A percentile compares a stretch with the other conserved stretches of the same genome.
phyloP scores from a whole-genome alignment of 2,797 vertebrate species.

The Rhinella marina region DNA sequence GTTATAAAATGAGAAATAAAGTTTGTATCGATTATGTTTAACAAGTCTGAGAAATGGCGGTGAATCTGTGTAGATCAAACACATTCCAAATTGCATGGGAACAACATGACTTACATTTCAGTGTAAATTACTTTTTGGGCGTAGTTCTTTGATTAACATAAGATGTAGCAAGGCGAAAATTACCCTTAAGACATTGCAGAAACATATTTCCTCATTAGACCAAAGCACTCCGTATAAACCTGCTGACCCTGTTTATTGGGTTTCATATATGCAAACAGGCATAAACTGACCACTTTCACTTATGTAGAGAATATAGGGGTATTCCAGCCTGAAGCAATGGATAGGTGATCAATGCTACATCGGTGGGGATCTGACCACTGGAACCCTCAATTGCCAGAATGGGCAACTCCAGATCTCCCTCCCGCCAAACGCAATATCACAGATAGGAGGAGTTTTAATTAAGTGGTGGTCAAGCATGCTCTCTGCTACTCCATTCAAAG shows the following conservation, averaged over 20 bases:
- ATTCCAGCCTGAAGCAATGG: not conserved
- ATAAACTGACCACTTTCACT: not conserved
- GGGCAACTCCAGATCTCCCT: too few relatives aligned
- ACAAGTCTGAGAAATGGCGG: not conserved
- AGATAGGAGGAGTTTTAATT: too few relatives aligned
- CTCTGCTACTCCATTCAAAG: too few relatives aligned
- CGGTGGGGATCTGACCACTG: too few relatives aligned
- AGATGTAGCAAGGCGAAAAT: slow-evolving; percentile 47
- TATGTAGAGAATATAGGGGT: not conserved
- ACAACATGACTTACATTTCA: slow-evolving; percentile 38
- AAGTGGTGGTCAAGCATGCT: too few relatives aligned
- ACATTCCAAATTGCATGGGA: not conserved
- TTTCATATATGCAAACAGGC: not conserved
- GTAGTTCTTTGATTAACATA: slow-evolving; percentile 47
- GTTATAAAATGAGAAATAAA: slow-evolving; percentile 17
- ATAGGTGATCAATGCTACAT: too few relatives aligned
- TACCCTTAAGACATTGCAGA: slow-evolving; percentile 34
- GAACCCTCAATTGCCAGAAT: too few relatives aligned
- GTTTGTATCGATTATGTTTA: not conserved
- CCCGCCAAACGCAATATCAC: too few relatives aligned
- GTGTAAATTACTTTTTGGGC: slow-evolving; percentile 48
- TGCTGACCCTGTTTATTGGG: slow-evolving; percentile 1
- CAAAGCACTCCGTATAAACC: not conserved
- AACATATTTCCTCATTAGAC: slow-evolving; percentile 39
- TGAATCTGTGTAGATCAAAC: slow-evolving; percentile 12